Conservation (phyloP, 2,888 invertebrate species). For the Nemotelus nigrinus region DNA sequence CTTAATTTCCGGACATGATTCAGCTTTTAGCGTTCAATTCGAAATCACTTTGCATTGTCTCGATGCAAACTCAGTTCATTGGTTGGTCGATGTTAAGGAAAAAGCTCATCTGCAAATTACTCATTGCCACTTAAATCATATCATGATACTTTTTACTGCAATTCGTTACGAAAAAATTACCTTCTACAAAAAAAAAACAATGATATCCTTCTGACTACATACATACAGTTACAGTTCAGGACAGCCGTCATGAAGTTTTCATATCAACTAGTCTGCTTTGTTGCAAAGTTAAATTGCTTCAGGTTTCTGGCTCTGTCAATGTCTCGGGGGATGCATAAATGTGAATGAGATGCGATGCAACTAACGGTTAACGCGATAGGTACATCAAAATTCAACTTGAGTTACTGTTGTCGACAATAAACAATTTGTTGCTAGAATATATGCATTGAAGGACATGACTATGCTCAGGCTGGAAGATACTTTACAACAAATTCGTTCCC, state of each 20-base stretch:
- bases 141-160: too few relatives aligned
- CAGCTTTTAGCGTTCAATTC: constrained; percentile 27
- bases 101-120: too few relatives aligned
- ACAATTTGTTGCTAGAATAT: constrained; percentile 41
- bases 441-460: constrained; percentile 2
- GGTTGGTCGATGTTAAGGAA: background rate
- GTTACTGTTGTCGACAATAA: constrained; percentile 39
- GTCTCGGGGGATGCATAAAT: constrained; percentile 40
- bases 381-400: constrained; percentile 7
- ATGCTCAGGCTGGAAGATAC: background rate
- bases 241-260: constrained; percentile 29
- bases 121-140: too few relatives aligned
- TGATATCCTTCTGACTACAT: too few relatives aligned
- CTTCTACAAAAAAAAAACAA: too few relatives aligned
- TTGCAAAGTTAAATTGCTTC: constrained; percentile 47
- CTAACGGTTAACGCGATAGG: constrained; percentile 6
- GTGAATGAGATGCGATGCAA: background rate
- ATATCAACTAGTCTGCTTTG: constrained; percentile 46
- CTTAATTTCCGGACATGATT: constrained; percentile 28
- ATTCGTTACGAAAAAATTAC: too few relatives aligned
- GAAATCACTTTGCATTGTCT: background rate
- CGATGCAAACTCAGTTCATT: background rate
- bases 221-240: too few relatives aligned
- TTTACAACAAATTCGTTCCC: background rate
- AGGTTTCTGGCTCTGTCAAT: constrained; percentile 28